These are phyloP conservation scores for Ophion ventricosus DNA, from an alignment of 2,888 invertebrate genomes.

Conservation along the genomic window DNA sequence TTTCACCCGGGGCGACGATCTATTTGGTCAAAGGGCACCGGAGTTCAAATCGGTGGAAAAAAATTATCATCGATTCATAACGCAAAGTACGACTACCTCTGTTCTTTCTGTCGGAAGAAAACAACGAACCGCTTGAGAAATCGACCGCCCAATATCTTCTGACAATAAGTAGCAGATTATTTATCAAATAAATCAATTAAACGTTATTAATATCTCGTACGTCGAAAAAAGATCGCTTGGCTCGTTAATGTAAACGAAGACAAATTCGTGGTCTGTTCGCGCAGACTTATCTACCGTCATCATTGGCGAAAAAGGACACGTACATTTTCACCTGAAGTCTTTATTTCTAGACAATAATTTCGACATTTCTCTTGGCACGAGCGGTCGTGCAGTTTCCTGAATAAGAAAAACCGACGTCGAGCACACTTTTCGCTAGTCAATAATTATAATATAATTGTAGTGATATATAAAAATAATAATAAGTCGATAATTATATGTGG, in stretches of 20 bases:
- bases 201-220: background rate
- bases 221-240: background rate
- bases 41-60: constrained; percentile 68
- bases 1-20: constrained; percentile 30
- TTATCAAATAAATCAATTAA: background rate
- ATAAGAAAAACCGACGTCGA: background rate
- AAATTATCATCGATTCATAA: constrained; percentile 11
- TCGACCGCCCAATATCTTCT: background rate
- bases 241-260: background rate
- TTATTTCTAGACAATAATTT: background rate
- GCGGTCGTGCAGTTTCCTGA: background rate
- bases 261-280: background rate
- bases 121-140: background rate
- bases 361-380: background rate
- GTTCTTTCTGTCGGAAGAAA: background rate
- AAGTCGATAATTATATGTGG: no score
- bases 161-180: background rate
- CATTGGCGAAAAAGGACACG: background rate
- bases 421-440: background rate
- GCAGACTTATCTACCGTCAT: background rate
- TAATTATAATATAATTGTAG: background rate
- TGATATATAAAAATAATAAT: background rate
- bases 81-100: no score
- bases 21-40: constrained; percentile 65
- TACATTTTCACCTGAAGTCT: background rate